phyloP scores from a whole-genome alignment of 2,113 vertebrate genomes.

The Mustela nigripes region DNA sequence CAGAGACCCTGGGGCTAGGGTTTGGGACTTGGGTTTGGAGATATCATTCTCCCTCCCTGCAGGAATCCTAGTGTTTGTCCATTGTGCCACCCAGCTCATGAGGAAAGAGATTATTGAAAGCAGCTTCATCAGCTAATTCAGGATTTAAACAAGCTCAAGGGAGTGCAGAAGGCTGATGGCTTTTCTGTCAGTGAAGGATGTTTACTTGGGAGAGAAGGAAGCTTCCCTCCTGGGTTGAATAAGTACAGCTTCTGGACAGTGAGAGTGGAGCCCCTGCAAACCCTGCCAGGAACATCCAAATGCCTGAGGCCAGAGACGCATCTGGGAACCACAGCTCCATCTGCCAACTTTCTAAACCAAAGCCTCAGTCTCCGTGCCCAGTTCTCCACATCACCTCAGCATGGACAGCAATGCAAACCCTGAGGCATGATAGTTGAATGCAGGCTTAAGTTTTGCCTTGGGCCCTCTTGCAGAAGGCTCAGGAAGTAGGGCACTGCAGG shows the following conservation, averaged over 20 bases:
- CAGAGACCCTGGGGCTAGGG: too few relatives aligned
- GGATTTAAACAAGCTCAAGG: not conserved
- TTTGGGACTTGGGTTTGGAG: not conserved
- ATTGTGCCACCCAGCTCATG: not conserved
- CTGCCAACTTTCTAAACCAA: too few relatives aligned
- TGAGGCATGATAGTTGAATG: not conserved
- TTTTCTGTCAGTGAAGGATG: not conserved
- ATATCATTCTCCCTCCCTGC: rapidly evolving
- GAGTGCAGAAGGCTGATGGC: not conserved
- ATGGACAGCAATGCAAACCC: not conserved
- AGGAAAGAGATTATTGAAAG: not conserved
- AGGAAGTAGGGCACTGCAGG: not conserved
- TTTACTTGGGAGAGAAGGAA: not conserved
- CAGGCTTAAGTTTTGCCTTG: not conserved
- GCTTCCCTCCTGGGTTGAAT: not conserved
- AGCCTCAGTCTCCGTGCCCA: rapidly evolving
- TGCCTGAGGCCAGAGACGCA: not conserved
- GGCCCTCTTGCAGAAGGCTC: not conserved
- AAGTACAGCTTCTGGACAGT: not conserved
- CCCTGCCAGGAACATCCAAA: not conserved
- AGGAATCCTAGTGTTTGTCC: not conserved
- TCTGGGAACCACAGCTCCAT: not conserved
- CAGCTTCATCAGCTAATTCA: not conserved
- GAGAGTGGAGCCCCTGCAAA: not conserved
- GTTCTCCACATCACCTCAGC: not conserved